Base-by-base conservation (phyloP, 2,113 vertebrate species). In the Gallinago paraguaiae region DNA sequence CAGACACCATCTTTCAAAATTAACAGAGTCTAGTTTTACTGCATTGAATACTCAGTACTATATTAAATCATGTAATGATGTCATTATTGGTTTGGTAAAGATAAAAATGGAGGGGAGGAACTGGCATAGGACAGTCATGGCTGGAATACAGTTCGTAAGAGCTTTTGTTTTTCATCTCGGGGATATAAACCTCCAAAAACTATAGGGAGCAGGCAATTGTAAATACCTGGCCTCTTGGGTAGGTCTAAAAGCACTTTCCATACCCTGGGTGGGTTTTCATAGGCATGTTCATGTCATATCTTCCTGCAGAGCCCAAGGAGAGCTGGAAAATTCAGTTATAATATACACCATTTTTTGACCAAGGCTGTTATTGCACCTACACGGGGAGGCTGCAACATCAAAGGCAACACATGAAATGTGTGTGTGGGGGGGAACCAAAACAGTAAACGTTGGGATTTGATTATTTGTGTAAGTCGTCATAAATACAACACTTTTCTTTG, bases 401-500 rank as follows among this genome's bases (percentile, higher is more conserved):
- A 97, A 97, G 96, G 88, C 90, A 93, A 8, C 50, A 94, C 69
- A 85, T 94, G 69, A 97, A 96, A 94, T 94, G 48, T 93, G 51
- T 20, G 39, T 39, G 39, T 39, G 67, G 48, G 30, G 28, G 30
- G 8, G 7, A 61, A 70, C 4, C 5, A 57, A 57, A 30, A 18
- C 54, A 87, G 88, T 79, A 94, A 95, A 94, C 76, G 53, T 60
- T 67, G 46, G 67, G 46, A 94, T 96, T 95, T 95, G 82, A 84
- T 92, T 96, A 94, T 95, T 96, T 92, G 88, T 95, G 92, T 95
- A 97, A 92, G 87, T 91, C 90, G 67, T 82, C 65, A 3, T 14
- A 88, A 91, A 87, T 95, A 50, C 0, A 7, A 50, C 82, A 83
- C 78, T 60, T 96, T 91, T 76, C 96, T 97, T 97, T 97, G 95